phyloP scores from a whole-genome alignment of 2,797 vertebrate species.

The Hylomyscus alleni region DNA sequence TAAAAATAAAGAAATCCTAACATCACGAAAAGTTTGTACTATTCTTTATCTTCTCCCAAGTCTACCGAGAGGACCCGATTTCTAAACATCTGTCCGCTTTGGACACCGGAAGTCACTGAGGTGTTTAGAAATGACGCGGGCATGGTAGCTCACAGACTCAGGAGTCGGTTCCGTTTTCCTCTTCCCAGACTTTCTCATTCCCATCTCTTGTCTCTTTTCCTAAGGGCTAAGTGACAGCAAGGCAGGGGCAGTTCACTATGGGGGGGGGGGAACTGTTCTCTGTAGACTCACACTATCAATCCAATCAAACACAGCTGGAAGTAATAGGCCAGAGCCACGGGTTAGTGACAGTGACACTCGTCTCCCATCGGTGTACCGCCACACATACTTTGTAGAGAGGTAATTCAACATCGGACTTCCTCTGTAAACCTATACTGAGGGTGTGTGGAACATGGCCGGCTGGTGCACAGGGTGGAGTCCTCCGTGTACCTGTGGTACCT shows the following conservation, averaged over 20 bases:
- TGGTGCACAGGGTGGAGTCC: not conserved
- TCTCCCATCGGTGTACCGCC: not conserved
- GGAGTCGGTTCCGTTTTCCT: not conserved
- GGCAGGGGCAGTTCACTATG: not conserved
- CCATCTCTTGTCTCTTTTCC: not conserved
- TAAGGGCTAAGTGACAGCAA: not conserved
- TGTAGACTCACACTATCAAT: slow-evolving; percentile 29
- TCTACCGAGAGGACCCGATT: not conserved
- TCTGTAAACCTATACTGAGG: not conserved
- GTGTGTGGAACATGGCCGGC: accelerated
- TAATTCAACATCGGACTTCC: not conserved
- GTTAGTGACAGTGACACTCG: not conserved
- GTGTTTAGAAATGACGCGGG: not conserved
- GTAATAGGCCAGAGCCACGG: not conserved
- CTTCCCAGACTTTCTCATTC: not conserved
- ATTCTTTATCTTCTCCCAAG: not conserved
- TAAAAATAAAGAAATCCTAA: not conserved
- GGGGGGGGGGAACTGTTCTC: not conserved
- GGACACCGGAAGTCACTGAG: not conserved
- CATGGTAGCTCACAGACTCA: not conserved
- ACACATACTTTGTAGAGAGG: not conserved
- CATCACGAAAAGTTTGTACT: not conserved
- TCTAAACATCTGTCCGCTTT: not conserved
- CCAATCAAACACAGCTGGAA: slow-evolving; percentile 16
- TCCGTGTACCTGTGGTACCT: not conserved